Evolutionary conservation across 2,797 vertebrate species (phyloP).

Genomic region (Crypturellus tataupa): DNA sequence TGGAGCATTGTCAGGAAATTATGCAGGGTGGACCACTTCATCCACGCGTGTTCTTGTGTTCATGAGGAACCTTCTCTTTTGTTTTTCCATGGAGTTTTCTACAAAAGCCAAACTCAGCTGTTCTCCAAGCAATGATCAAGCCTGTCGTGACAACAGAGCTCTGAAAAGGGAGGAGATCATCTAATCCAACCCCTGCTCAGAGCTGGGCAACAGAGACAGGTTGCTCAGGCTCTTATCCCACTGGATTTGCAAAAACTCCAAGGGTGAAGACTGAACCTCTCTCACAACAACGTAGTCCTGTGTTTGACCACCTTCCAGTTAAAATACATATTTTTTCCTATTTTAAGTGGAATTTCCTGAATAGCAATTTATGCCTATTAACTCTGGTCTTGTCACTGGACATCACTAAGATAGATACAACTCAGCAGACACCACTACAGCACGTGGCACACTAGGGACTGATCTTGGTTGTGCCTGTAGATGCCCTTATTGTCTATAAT

Average conservation of each 20-base stretch:
- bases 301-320: neutral
- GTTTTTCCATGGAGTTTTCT: neutral
- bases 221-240: neutral
- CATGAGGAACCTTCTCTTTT: neutral
- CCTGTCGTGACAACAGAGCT: neutral
- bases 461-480: neutral
- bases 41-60: neutral
- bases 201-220: neutral
- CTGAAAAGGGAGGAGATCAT: neutral
- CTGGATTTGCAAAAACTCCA: neutral
- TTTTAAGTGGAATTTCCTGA: neutral
- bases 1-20: neutral
- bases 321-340: neutral
- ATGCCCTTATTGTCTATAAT: neutral
- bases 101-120: neutral
- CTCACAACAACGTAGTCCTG: neutral
- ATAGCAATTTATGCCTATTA: neutral
- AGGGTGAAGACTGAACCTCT: neutral
- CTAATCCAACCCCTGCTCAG: neutral
- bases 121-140: neutral
- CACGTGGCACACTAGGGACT: neutral
- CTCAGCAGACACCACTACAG: neutral
- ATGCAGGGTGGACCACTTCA: neutral
- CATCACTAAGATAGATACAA: neutral
- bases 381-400: neutral